Base-by-base conservation (phyloP, 2,888 invertebrate species). In the Limenitis camilla region DNA sequence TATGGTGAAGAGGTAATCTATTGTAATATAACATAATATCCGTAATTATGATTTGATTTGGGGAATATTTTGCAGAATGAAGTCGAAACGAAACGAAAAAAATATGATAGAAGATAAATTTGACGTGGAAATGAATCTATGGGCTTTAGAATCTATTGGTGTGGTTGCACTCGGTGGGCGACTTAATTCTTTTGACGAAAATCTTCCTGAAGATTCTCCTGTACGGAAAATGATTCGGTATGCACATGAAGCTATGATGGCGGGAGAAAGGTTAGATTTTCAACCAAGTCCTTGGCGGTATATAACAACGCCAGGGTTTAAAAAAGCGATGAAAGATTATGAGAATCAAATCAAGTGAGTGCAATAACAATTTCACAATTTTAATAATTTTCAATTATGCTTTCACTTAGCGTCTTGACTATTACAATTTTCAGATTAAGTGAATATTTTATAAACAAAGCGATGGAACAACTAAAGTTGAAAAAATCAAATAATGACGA, bases 101-200 rank as follows among this genome's bases (percentile, higher is more conserved):
- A 75, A 88, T 29, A 90, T 89, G 74, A 82, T 92, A 53, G 88
- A 88, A 1, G 75, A 75, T 0, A 83, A 90, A 54, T 89, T 92
- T 40, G 72, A 80, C 44, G 78, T 81, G 27, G 89, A 91, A 71
- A 76, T 91, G 63, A 88, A 89, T 58, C 83, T 90, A 61, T 92
- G 92, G 92, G 86, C 90, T 0, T 68, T 92, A 30, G 92, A 92
- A 68, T 90, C 89, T 0, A 76, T 81, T 9, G 77, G 71, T 0
- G 69, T 81, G 41, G 78, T 86, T 0, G 80, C 81, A 1, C 61
- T 86, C 5, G 86, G 86, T 0, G 70, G 71, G 7, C 71, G 85
- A 0, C 63, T 86, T 0, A 77, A 80, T 49, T 81, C 81, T 53
- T 66, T 86, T 1, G 69, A 78, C 40, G 62, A 72, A 0, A 70